A percentile compares a stretch with the other conserved stretches of the same genome.
Evolutionary conservation across 2,797 vertebrate genomes (phyloP).

Genomic region (Anguilla anguilla): DNA sequence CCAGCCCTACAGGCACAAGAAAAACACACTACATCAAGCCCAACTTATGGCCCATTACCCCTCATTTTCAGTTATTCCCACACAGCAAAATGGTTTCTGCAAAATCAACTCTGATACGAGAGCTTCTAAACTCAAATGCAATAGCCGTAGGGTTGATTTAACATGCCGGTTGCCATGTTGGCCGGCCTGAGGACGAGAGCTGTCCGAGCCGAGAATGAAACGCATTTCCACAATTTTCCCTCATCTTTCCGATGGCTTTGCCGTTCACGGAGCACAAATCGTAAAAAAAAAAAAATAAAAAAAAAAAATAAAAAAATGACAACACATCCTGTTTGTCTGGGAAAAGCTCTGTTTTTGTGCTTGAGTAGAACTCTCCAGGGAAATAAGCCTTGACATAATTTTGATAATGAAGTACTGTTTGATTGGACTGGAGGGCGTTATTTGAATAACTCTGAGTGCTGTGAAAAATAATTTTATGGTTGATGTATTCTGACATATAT

Average conservation of each 20-base stretch:
- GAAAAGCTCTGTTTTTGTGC: neutral
- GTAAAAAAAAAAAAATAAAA: neutral
- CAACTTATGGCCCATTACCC: neutral
- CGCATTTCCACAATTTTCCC: neutral
- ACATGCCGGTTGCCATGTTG: neutral
- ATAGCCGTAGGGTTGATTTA: neutral
- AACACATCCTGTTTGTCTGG: neutral
- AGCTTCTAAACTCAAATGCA: neutral
- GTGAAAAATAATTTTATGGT: neutral
- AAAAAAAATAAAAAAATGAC: no score
- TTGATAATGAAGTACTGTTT: neutral
- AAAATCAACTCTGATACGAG: neutral
- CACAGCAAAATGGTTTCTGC: neutral
- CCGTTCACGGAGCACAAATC: no score
- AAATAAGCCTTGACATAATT: neutral
- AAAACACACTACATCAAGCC: no score
- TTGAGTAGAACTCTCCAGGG: conserved; percentile 7
- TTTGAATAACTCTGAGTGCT: neutral
- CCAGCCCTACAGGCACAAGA: neutral
- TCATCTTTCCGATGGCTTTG: neutral
- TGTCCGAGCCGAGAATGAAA: neutral
- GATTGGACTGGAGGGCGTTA: neutral
- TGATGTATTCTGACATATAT: no score
- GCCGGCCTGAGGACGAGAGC: neutral
- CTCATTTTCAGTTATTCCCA: neutral